Evolutionary conservation across 2,113 vertebrate genomes (phyloP).

Genomic region (Kobus ellipsiprymnus): DNA sequence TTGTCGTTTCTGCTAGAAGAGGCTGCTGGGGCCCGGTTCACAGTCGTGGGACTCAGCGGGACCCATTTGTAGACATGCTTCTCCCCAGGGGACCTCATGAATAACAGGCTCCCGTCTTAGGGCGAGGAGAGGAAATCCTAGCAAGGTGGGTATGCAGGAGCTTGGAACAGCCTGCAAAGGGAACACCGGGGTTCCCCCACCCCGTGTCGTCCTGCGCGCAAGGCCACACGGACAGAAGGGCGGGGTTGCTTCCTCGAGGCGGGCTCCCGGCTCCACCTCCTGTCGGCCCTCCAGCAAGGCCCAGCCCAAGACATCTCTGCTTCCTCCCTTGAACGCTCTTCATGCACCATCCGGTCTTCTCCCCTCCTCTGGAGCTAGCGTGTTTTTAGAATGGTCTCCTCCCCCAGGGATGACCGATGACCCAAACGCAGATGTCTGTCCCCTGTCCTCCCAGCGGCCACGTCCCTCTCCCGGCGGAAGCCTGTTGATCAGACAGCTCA

Average conservation of each 20-base stretch:
- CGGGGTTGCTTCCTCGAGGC: neutral
- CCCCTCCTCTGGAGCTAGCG: neutral
- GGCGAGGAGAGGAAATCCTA: neutral
- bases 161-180: neutral
- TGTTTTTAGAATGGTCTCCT: neutral
- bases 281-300: neutral
- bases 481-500: too few species aligned
- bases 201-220: accelerated
- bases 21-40: neutral
- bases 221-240: neutral
- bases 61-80: neutral
- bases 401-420: neutral
- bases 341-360: neutral
- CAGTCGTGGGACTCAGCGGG: neutral
- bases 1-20: neutral
- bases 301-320: neutral
- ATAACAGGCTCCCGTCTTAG: neutral
- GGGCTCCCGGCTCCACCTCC: neutral
- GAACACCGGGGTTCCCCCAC: accelerated
- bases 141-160: neutral
- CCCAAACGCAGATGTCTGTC: neutral
- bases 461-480: neutral
- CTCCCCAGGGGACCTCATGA: neutral
- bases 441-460: neutral
- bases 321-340: neutral